A percentile compares a stretch with the other conserved stretches of the same genome.
phyloP scores from a whole-genome alignment of 2,797 vertebrate species.

The Mormyrus proboscirostris region DNA sequence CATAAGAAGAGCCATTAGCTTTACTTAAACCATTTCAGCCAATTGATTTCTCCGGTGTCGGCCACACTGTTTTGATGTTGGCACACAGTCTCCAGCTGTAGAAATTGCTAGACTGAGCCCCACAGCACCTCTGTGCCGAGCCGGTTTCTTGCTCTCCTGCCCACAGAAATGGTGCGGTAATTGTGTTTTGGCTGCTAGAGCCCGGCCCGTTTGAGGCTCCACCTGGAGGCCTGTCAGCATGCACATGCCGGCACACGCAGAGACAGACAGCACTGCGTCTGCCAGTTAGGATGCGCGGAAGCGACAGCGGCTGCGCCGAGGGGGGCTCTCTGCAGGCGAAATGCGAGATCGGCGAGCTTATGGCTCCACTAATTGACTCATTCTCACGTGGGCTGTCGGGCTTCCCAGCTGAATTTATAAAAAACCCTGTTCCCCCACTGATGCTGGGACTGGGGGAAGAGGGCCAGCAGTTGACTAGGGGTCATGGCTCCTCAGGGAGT shows the following conservation, averaged over 20 bases:
- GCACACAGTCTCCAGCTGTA: slow-evolving; percentile 37
- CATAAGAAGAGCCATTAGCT: slow-evolving; percentile 7
- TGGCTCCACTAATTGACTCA: slow-evolving; percentile 1
- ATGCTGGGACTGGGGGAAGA: not conserved
- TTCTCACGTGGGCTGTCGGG: not conserved
- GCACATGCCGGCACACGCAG: not conserved
- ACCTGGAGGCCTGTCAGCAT: not conserved
- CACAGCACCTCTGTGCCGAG: not conserved
- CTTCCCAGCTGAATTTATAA: not conserved
- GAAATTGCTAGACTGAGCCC: slow-evolving; percentile 2
- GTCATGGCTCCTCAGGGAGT: not conserved
- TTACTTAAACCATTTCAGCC: slow-evolving; percentile 8
- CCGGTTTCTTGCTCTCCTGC: not conserved
- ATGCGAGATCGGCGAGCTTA: not conserved
- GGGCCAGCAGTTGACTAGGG: not conserved
- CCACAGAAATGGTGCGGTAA: not conserved
- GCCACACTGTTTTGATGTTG: slow-evolving; percentile 33
- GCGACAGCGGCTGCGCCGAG: not conserved
- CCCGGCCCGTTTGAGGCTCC: not conserved
- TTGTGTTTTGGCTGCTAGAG: not conserved
- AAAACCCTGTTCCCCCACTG: not conserved
- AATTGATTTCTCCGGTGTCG: slow-evolving; percentile 6
- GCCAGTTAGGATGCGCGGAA: not conserved
- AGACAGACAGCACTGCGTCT: not conserved
- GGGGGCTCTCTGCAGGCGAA: not conserved